Conservation (phyloP, 2,888 invertebrate genomes). For the Unio pictorum region DNA sequence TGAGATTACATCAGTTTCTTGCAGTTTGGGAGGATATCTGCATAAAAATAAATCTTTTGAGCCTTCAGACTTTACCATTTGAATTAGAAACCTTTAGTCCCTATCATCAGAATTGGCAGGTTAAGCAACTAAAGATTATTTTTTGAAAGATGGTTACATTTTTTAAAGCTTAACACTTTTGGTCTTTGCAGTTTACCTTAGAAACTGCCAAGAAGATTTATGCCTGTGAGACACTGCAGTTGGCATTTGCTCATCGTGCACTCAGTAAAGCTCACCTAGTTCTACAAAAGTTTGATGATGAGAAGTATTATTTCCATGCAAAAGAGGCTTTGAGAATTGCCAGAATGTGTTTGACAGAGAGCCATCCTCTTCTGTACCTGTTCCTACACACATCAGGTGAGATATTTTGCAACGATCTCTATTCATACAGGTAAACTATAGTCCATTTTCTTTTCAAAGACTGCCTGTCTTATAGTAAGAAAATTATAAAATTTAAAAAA, state of each 20-base stretch:
- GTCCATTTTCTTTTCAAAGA: no score
- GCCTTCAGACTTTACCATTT: no score
- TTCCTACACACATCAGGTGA: constrained; percentile 63
- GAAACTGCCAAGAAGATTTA: constrained; percentile 54
- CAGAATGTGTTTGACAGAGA: constrained; percentile 42
- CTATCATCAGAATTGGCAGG: not conserved
- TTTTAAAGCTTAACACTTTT: not conserved
- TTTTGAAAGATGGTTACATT: not conserved
- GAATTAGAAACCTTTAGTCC: not conserved
- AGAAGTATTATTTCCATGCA: constrained; percentile 57
- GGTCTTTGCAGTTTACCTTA: constrained; percentile 37
- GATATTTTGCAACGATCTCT: not conserved
- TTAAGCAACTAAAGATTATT: not conserved
- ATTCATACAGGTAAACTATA: no score
- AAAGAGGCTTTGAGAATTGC: constrained; percentile 60
- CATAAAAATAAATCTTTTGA: no score
- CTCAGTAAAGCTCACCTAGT: constrained; percentile 60
- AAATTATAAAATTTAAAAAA: no score
- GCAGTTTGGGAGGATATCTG: no score
- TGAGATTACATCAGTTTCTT: no score
- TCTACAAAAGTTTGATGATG: constrained; percentile 49
- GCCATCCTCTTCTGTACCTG: constrained; percentile 55
- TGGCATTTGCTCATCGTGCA: constrained; percentile 58
- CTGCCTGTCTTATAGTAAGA: no score
- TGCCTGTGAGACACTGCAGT: constrained; percentile 54